A percentile compares a stretch with the other conserved stretches of the same genome.
Evolutionary conservation across 2,113 vertebrate genomes (phyloP).

Genomic region (Oriolus oriolus): DNA sequence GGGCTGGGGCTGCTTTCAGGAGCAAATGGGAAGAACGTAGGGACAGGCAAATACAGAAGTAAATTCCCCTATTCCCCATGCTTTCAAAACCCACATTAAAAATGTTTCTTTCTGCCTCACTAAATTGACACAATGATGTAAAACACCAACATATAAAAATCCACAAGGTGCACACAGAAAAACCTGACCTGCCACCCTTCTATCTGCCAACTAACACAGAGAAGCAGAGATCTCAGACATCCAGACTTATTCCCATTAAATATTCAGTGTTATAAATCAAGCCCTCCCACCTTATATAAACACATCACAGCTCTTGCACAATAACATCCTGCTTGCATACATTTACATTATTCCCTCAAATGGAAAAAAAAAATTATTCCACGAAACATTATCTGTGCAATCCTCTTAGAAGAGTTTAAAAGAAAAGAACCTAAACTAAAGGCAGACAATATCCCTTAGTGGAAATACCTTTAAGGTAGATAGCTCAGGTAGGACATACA

Average conservation of each 20-base stretch:
- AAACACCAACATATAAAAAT: not conserved
- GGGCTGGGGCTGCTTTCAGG: not conserved
- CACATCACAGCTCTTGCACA: slow-evolving; percentile 25
- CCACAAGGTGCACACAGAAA: not conserved
- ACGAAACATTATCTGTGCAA: not conserved
- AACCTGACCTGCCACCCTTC: not conserved
- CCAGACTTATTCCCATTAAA: slow-evolving; percentile 43
- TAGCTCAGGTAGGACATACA: not conserved
- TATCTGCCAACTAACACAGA: not conserved
- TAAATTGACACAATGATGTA: not conserved
- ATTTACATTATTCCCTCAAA: slow-evolving; percentile 3
- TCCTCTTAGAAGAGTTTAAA: not conserved
- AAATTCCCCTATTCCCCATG: not conserved
- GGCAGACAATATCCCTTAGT: not conserved
- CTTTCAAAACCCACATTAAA: not conserved
- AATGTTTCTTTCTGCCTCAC: not conserved
- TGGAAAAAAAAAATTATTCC: not conserved
- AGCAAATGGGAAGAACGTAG: not conserved
- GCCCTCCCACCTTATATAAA: slow-evolving; percentile 42
- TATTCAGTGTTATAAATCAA: slow-evolving; percentile 49
- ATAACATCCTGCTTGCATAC: slow-evolving; percentile 8
- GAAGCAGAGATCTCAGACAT: not conserved
- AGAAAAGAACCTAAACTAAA: not conserved
- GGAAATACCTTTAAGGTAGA: not conserved
- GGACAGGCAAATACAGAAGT: not conserved